Evolutionary conservation across 2,888 invertebrate genomes (phyloP), one percentile per base, ranked within the genome.

Genomic region (Polydrusus tereticollis): DNA sequence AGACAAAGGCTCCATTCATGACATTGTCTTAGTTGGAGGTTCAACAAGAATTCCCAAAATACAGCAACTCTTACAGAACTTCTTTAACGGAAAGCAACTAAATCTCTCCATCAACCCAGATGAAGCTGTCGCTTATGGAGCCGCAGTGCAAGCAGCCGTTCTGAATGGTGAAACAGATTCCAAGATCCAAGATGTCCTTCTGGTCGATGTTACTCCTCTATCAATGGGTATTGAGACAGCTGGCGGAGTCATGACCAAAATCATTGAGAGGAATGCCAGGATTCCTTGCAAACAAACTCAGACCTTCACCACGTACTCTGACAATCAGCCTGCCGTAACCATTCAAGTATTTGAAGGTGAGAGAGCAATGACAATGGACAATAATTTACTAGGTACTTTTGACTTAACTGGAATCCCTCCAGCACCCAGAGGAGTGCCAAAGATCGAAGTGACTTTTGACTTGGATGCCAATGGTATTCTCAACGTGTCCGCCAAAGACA

Each of bases 31-130:
- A 41, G 94, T 94, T 45, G 94, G 95, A 14, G 95, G 93, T 23
- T 93, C 93, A 0, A 94, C 92, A 0, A 89, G 93, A 71, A 94
- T 94, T 69, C 94, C 94, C 0, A 94, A 93, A 82, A 90, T 94
- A 43, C 94, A 94, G 84, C 90, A 86, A 72, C 84, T 94, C 76
- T 86, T 94, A 20, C 90, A 92, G 84, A 91, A 91, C 83, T 93
- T 90, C 87, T 94, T 94, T 88, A 89, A 89, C 76, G 93, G 89
- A 8, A 84, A 84, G 75, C 52, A 80, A 4, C 69, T 84, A 36
- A 84, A 84, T 71, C 74, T 83, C 2, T 84, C 84, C 52, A 84
- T 84, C 66, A 84, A 84, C 64, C 84, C 84, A 50, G 84, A 84
- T 62, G 84, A 84, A 76, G 84, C 84, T 16, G 83, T 84, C 1